Evolutionary conservation across 2,888 invertebrate genomes (phyloP), one percentile per base, ranked within the genome.

Genomic region (Prenolepis imparis): DNA sequence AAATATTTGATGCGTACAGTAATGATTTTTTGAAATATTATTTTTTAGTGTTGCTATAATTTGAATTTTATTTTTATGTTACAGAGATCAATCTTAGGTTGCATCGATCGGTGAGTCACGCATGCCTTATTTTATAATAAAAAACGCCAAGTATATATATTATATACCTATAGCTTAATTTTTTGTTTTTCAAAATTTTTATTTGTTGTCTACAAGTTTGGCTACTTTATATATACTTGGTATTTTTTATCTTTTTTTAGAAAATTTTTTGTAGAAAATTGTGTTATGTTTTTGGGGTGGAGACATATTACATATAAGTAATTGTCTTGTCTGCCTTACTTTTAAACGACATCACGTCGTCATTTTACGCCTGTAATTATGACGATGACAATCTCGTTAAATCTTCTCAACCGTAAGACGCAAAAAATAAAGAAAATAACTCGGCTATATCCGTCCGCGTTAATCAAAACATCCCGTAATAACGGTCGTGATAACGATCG

Each of bases 401-500:
- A 59, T 59, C 78, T 36, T 80, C 78, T 80, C 78, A 70, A 12
- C 32, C 32, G 59, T 61, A 12, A 61, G 78, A 70, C 59, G 28
- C 44, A 44, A 28, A 44, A 59, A 59, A 52, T 52, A 52, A 8
- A 8, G 52, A 52, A 52, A 52, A 52, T n/a, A 52, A 8, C 52
- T 52, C 52, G n/a, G 48, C 52, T 52, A 52, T 52, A 52, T 52
- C 52, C 73, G 59, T 64, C 41, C 78, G 44, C 70, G 78, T 61
- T 80, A 80, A 70, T 80, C 78, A 70, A 70, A 80, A 80, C 78
- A 80, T 70, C 70, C 59, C 59, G 59, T 80, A 80, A 80, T 80
- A 80, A 80, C 52, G 52, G 59, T 59, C 70, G 70, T 59, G 78
- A 80, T 80, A 80, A 70, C 59, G 78, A 80, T 80, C 78, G 59